Conservation (phyloP, 53 echinoderm and acorn worm genomes). For the Holothuria leucospilota region DNA sequence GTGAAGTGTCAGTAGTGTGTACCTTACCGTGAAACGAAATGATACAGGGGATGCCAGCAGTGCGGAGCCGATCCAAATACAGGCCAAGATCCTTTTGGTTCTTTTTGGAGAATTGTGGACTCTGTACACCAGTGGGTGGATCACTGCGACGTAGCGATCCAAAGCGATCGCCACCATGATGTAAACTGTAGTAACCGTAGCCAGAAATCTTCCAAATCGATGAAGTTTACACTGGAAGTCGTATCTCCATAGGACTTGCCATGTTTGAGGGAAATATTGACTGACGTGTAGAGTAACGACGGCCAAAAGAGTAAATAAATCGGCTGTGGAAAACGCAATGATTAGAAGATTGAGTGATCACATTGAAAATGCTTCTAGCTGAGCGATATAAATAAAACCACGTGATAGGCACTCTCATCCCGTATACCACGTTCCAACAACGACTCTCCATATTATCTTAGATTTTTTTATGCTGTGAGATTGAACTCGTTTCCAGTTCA, state of each 20-base stretch:
- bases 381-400: too few relatives aligned
- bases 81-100: constrained; percentile 64
- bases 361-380: too few relatives aligned
- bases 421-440: too few relatives aligned
- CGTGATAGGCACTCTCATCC: too few relatives aligned
- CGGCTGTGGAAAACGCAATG: not conserved
- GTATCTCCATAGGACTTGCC: not conserved
- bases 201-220: constrained; percentile 3
- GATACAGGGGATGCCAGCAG: constrained; percentile 62
- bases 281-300: not conserved
- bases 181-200: not conserved
- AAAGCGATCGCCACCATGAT: not conserved
- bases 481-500: too few relatives aligned
- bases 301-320: not conserved
- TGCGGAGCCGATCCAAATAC: constrained; percentile 63
- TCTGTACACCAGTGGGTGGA: constrained; percentile 68
- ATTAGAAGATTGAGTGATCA: too few relatives aligned
- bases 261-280: not conserved
- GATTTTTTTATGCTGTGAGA: too few relatives aligned
- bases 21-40: constrained; percentile 82
- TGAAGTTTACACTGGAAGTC: not conserved
- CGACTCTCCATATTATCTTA: too few relatives aligned
- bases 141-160: constrained; percentile 72
- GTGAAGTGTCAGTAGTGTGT: too few relatives aligned
- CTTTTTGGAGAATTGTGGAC: constrained; percentile 51